These are phyloP conservation scores for Stegodyphus mimosarum DNA, from an alignment of 1,140 invertebrate genomes.

Conservation along the genomic window DNA sequence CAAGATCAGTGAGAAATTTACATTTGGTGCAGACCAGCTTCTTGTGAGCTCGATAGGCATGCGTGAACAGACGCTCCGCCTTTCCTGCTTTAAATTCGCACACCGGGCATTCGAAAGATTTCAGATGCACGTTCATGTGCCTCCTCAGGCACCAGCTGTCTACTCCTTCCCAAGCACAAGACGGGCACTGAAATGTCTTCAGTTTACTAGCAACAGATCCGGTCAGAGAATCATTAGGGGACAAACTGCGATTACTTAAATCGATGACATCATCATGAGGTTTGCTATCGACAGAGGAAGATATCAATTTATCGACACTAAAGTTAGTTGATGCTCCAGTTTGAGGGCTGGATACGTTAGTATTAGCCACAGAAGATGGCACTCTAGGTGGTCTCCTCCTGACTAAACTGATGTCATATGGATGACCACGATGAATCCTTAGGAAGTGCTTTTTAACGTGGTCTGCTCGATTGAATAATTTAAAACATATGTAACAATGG, in stretches of 20 bases:
- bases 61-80: conserved; percentile 87
- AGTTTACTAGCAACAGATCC: conserved; percentile 61
- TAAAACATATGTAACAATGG: conserved; percentile 85
- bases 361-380: conserved; percentile 70
- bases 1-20: conserved; percentile 84
- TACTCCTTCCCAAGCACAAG: conserved; percentile 89
- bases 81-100: conserved; percentile 93
- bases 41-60: conserved; percentile 90
- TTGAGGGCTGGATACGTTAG: conserved; percentile 53
- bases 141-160: conserved; percentile 93
- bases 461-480: conserved; percentile 91
- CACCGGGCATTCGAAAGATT: conserved; percentile 86
- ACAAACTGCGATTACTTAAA: conserved; percentile 1
- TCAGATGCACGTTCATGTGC: conserved; percentile 90
- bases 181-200: conserved; percentile 82
- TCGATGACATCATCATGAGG: conserved; percentile 30
- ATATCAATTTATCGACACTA: conserved; percentile 66
- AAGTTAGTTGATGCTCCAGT: conserved; percentile 68
- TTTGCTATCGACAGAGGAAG: conserved; percentile 18
- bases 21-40: conserved; percentile 89
- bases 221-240: not conserved
- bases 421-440: conserved; percentile 77
- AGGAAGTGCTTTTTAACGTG: conserved; percentile 94
- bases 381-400: conserved; percentile 62
- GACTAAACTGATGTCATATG: conserved; percentile 62